Conservation (phyloP, 2,888 invertebrate species). For the Rotaria macrura region DNA sequence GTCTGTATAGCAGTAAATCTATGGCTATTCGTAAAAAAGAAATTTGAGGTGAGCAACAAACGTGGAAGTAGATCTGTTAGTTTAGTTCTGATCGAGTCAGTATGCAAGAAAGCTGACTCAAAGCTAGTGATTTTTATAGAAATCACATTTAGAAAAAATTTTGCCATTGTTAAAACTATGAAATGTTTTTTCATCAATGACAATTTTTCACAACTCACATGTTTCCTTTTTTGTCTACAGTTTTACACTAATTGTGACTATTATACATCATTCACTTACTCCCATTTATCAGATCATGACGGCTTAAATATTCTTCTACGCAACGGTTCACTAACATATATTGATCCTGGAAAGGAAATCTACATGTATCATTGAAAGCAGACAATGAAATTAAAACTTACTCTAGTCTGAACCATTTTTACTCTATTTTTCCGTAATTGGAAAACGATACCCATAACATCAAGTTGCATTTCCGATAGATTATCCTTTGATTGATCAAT, state of each 20-base stretch:
- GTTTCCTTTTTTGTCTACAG: background rate
- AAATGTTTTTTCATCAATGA: too few relatives aligned
- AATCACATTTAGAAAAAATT: too few relatives aligned
- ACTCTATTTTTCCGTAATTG: background rate
- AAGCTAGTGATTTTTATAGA: too few relatives aligned
- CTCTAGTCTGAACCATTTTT: conserved; percentile 1
- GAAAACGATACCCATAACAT: conserved; percentile 6
- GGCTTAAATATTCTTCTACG: background rate
- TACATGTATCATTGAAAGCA: background rate
- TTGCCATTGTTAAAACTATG: too few relatives aligned
- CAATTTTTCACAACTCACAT: too few relatives aligned
- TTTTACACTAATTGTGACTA: too few relatives aligned
- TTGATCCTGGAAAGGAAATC: background rate
- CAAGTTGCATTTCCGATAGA: background rate
- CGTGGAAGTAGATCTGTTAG: too few relatives aligned
- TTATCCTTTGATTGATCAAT: background rate
- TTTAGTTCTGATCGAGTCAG: too few relatives aligned
- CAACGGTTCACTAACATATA: background rate
- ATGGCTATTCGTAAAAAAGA: too few relatives aligned
- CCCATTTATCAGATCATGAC: background rate
- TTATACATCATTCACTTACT: background rate
- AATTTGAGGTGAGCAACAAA: too few relatives aligned
- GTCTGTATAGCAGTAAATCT: too few relatives aligned
- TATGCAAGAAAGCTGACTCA: too few relatives aligned
- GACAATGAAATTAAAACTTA: background rate